Conservation (phyloP, 2,797 vertebrate species). For the Phataginus tetradactyla region DNA sequence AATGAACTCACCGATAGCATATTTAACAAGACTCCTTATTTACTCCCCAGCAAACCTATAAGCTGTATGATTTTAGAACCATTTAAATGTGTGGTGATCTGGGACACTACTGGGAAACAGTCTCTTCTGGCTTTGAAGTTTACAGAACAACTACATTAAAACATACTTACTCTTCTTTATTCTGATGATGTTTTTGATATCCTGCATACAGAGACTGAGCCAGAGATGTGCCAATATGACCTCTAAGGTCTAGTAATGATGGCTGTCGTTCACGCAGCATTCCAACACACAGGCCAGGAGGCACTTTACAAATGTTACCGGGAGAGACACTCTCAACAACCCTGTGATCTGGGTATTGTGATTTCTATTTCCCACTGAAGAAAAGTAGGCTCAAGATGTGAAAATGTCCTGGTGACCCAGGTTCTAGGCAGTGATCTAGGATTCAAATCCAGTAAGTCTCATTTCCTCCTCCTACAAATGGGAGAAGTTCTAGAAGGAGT, state of each 20-base stretch:
- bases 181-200: background rate
- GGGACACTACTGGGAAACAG: background rate
- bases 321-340: background rate
- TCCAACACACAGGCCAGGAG: background rate
- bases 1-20: background rate
- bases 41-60: background rate
- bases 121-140: slow-evolving; percentile 8
- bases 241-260: background rate
- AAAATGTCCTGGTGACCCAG: background rate
- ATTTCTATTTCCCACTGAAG: slow-evolving; percentile 28
- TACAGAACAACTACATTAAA: background rate
- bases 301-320: background rate
- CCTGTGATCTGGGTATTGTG: background rate
- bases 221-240: background rate
- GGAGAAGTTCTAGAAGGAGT: background rate
- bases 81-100: background rate
- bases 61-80: background rate
- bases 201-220: background rate
- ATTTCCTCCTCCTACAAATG: background rate
- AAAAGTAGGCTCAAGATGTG: background rate
- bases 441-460: background rate
- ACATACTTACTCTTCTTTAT: background rate
- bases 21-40: background rate
- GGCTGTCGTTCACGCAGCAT: background rate
- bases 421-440: background rate